phyloP scores from a whole-genome alignment of 2,113 vertebrate genomes.

The Eudyptes chrysolophus region DNA sequence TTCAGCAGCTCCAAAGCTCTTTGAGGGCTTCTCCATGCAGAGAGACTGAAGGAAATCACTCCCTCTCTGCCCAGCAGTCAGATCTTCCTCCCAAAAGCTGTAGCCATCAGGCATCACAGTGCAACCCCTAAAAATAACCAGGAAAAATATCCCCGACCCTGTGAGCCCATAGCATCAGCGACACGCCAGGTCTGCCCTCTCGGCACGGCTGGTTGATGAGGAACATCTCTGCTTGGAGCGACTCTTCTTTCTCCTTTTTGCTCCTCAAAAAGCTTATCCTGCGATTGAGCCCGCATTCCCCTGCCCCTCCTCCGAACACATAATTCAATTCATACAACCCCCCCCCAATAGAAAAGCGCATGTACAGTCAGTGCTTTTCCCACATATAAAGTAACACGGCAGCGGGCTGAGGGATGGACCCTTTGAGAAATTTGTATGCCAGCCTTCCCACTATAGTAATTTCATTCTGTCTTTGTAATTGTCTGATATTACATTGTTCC shows the following conservation, averaged over 20 bases:
- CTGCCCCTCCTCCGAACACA: not conserved
- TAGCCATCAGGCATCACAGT: not conserved
- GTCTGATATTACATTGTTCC: constrained; percentile 73
- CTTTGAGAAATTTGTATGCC: constrained; percentile 58
- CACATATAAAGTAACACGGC: not conserved
- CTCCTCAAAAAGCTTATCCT: not conserved
- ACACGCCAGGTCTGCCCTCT: not conserved
- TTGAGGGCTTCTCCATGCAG: not conserved
- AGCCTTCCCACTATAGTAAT: constrained; percentile 58
- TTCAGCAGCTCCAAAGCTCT: not conserved
- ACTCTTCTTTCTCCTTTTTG: not conserved
- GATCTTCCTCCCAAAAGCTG: not conserved
- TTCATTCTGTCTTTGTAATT: constrained; percentile 56
- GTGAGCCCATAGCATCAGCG: fast-evolving
- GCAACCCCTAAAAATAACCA: not conserved
- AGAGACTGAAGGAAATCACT: not conserved
- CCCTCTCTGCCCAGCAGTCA: not conserved
- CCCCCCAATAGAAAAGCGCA: not conserved
- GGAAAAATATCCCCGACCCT: not conserved
- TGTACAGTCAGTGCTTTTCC: not conserved
- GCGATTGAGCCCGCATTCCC: fast-evolving
- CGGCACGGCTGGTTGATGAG: fast-evolving
- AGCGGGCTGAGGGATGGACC: constrained; percentile 39
- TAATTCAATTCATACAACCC: not conserved
- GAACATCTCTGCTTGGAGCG: not conserved